Conservation (phyloP, 30 jellyfish, hydroid and myxozoan genomes). For the Pelagia noctiluca region DNA sequence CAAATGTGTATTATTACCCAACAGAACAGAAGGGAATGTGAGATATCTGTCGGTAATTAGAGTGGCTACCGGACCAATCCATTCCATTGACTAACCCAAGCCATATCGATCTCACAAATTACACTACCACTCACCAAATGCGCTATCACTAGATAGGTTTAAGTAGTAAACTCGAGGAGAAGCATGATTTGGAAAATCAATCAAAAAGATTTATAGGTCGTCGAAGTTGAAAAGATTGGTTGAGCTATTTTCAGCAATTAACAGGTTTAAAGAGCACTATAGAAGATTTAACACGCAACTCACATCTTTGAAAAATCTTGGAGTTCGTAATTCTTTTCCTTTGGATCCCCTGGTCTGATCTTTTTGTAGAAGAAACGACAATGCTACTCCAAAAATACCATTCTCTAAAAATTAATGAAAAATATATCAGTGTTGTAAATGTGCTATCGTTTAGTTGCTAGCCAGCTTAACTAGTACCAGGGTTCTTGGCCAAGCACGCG, state of each 20-base stretch:
- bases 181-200: not conserved
- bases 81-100: too few species aligned
- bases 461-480: too few species aligned
- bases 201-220: not conserved
- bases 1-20: too few species aligned
- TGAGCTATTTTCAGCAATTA: not conserved
- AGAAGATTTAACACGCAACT: not conserved
- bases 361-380: conserved; percentile 60
- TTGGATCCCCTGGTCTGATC: conserved; percentile 21
- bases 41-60: too few species aligned
- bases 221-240: not conserved
- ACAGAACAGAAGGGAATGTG: too few species aligned
- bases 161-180: not conserved
- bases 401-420: conserved; percentile 62
- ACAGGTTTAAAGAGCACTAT: too few species aligned
- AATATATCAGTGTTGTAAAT: not conserved
- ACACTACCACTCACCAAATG: not conserved
- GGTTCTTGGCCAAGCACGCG: too few species aligned
- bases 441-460: too few species aligned
- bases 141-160: not conserved
- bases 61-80: too few species aligned
- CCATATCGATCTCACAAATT: too few species aligned
- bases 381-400: conserved; percentile 93
- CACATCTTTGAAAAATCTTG: conserved; percentile 82
- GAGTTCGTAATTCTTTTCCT: conserved; percentile 48